Evolutionary conservation across 2,113 vertebrate genomes (phyloP).

Genomic region (Eretmochelys imbricata): DNA sequence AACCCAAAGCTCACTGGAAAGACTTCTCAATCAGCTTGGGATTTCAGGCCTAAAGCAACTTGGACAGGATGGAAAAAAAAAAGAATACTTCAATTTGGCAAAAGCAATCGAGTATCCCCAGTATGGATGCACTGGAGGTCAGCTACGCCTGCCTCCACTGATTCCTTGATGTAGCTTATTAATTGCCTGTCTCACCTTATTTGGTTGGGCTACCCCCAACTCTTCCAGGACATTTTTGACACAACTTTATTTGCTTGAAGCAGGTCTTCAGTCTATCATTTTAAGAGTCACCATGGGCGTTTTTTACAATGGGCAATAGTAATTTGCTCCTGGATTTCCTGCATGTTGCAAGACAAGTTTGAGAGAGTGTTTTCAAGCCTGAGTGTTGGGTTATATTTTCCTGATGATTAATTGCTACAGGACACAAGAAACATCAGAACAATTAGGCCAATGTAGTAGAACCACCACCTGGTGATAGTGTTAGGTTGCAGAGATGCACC

Average conservation of each 20-base stretch:
- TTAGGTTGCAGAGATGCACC: fast-evolving
- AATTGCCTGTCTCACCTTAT: background rate
- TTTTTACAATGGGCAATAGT: background rate
- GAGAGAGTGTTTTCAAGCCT: background rate
- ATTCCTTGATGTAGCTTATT: background rate
- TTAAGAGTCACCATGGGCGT: background rate
- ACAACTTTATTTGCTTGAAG: background rate
- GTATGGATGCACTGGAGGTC: background rate
- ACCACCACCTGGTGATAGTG: background rate
- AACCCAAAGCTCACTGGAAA: background rate
- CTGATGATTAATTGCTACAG: background rate
- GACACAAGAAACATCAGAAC: background rate
- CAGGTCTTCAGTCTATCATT: background rate
- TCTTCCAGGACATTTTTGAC: background rate
- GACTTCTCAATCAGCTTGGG: background rate
- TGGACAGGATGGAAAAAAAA: fast-evolving
- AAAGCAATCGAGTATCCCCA: background rate
- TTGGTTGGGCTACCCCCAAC: background rate
- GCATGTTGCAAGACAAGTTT: background rate
- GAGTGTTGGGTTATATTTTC: background rate
- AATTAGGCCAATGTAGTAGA: background rate
- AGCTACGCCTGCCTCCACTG: background rate
- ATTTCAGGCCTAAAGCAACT: background rate
- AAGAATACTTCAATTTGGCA: background rate
- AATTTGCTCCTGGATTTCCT: too few species aligned